Conservation (phyloP, 2,888 invertebrate species). For the Pelosia muscerda region DNA sequence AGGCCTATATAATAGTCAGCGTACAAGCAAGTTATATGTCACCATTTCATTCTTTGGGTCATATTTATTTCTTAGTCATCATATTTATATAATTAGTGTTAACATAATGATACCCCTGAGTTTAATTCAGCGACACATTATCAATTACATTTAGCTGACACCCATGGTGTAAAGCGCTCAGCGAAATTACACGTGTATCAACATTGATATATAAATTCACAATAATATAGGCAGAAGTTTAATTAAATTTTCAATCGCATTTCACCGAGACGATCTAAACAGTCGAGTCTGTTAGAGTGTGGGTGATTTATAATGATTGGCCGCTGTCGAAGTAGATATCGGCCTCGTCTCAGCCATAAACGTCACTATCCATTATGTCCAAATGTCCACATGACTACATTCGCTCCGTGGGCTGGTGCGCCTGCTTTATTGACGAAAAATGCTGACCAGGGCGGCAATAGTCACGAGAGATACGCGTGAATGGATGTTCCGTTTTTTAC, state of each 20-base stretch:
- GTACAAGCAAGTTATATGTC: not conserved
- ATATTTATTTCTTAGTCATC: not conserved
- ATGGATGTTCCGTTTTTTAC: conserved; percentile 30
- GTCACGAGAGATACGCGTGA: conserved; percentile 26
- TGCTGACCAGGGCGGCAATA: conserved; percentile 43
- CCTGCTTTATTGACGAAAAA: conserved; percentile 54
- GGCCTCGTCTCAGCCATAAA: conserved; percentile 52
- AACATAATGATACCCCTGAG: not conserved
- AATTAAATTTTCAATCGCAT: conserved; percentile 53
- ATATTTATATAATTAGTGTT: not conserved
- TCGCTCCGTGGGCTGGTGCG: conserved; percentile 45
- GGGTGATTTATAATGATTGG: conserved; percentile 57
- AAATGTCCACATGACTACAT: conserved; percentile 55
- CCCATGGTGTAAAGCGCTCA: conserved; percentile 10
- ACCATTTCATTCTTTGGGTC: not conserved
- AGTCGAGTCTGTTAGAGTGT: conserved; percentile 49
- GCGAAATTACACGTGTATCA: conserved; percentile 24
- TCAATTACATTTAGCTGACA: conserved; percentile 1
- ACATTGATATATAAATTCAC: conserved; percentile 24
- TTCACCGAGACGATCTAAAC: conserved; percentile 53
- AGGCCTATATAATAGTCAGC: not conserved
- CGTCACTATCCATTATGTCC: conserved; percentile 55
- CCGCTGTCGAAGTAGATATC: conserved; percentile 56
- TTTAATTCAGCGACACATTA: conserved; percentile 5
- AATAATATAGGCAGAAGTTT: conserved; percentile 40